Evolutionary conservation across 2,113 vertebrate species (phyloP).

Genomic region (Phainopepla nitens): DNA sequence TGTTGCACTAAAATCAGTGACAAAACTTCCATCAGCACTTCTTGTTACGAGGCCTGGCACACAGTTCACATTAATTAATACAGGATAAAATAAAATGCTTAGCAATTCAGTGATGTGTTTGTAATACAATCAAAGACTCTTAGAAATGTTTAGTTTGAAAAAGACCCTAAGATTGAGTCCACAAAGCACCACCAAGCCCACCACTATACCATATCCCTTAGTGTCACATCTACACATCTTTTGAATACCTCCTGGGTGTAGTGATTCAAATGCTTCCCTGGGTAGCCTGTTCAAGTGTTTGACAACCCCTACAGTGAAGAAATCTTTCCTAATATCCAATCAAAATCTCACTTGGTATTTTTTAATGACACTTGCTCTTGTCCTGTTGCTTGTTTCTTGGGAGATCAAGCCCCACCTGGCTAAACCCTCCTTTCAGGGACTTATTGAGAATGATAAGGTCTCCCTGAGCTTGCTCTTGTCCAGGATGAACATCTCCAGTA

Average conservation of each 20-base stretch:
- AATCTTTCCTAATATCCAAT: not conserved
- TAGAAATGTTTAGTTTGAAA: not conserved
- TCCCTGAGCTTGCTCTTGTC: not conserved
- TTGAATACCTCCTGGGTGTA: not conserved
- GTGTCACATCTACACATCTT: not conserved
- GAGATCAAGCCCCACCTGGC: rapidly evolving
- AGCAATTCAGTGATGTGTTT: not conserved
- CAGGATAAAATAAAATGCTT: not conserved
- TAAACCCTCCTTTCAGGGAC: not conserved
- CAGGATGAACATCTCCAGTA: not conserved
- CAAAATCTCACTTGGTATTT: not conserved
- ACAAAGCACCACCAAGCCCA: not conserved
- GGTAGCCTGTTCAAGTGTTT: not conserved
- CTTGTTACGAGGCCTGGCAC: not conserved
- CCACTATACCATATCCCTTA: not conserved
- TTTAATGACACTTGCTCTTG: not conserved
- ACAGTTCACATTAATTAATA: not conserved
- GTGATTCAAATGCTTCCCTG: rapidly evolving
- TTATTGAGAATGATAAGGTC: rapidly evolving
- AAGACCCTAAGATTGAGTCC: not conserved
- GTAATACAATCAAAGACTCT: not conserved
- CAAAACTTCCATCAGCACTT: not conserved
- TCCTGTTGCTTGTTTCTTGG: rapidly evolving
- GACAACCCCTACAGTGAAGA: not conserved
- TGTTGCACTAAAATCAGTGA: not conserved